These are phyloP conservation scores for Scrobipalpa costella DNA, from an alignment of 2,888 invertebrate species.

Conservation along the genomic window DNA sequence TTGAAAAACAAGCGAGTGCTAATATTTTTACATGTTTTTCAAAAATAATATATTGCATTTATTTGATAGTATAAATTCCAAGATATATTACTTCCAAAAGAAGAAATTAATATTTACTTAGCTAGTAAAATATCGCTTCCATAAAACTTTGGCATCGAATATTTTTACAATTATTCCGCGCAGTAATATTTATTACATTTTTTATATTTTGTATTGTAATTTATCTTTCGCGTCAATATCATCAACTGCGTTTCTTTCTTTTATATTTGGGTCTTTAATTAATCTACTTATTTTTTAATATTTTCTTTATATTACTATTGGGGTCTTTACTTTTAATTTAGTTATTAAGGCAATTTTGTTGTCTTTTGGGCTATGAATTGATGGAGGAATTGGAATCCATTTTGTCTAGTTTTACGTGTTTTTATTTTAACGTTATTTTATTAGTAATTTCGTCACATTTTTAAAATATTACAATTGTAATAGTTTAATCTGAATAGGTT, in stretches of 20 bases:
- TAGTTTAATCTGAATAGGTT: conserved; percentile 48
- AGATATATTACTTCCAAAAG: conserved; percentile 28
- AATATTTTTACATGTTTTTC: background rate
- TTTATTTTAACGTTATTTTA: conserved; percentile 20
- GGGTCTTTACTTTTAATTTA: background rate
- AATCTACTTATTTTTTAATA: conserved; percentile 2
- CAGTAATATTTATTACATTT: conserved; percentile 9
- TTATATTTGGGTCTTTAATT: background rate
- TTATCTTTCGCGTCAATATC: too few species aligned
- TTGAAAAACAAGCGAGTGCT: too few species aligned
- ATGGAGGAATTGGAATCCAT: conserved; percentile 33
- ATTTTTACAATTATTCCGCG: conserved; percentile 8
- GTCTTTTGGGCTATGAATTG: conserved; percentile 43
- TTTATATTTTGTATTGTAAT: too few species aligned
- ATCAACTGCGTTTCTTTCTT: background rate
- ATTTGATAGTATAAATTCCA: background rate
- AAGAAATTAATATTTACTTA: background rate
- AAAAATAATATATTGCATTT: background rate
- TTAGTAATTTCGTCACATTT: conserved; percentile 8
- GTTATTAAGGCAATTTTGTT: conserved; percentile 31
- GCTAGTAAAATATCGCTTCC: conserved; percentile 27
- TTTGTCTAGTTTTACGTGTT: conserved; percentile 30
- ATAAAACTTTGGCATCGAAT: conserved; percentile 27
- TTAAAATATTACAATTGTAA: conserved; percentile 31
- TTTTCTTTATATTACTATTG: conserved; percentile 3